A percentile compares a stretch with the other conserved stretches of the same genome.
Conservation (phyloP, 2,797 vertebrate species). For the Protosalanx chinensis region DNA sequence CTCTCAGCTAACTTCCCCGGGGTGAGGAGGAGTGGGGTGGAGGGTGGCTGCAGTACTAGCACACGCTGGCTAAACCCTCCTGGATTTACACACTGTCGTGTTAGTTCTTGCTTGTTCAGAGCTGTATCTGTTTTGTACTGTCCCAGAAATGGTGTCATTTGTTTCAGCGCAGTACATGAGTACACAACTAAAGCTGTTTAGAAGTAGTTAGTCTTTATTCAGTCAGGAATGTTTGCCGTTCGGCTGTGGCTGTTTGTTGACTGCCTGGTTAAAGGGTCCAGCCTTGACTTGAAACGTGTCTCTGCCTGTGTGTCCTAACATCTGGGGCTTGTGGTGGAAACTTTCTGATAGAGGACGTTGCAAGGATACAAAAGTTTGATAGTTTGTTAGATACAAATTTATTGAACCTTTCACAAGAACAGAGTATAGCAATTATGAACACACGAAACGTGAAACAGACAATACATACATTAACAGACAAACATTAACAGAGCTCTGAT, state of each 20-base stretch:
- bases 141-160: neutral
- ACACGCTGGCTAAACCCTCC: neutral
- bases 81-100: neutral
- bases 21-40: slow-evolving; percentile 18
- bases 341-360: no score
- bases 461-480: no score
- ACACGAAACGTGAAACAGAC: no score
- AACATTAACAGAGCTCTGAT: no score
- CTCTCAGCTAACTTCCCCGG: slow-evolving; percentile 28
- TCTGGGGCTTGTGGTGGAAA: no score
- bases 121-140: neutral
- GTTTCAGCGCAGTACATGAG: neutral
- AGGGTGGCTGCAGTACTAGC: slow-evolving; percentile 1
- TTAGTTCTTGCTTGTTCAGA: neutral
- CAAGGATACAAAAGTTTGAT: no score
- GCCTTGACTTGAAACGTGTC: neutral
- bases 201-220: neutral
- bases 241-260: neutral
- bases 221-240: neutral
- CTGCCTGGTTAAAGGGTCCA: neutral
- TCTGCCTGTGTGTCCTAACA: neutral
- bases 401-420: no score
- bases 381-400: no score
- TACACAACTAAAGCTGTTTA: neutral
- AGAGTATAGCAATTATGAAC: no score